These are phyloP conservation scores for Sinodicranocentrus sp. DNA, from an alignment of 2,888 invertebrate species.

Conservation along the genomic window DNA sequence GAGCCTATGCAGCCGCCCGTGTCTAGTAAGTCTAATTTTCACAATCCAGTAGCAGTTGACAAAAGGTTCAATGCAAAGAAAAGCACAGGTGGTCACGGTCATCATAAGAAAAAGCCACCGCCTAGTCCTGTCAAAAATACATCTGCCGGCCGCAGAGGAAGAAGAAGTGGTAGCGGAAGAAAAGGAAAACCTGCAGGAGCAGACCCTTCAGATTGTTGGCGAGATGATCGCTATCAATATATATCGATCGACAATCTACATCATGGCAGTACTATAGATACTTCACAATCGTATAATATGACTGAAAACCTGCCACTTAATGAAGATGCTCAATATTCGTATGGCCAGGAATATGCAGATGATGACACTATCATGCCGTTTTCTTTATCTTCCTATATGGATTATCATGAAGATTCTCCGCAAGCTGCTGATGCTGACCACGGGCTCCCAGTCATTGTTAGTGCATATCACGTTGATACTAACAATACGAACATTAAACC, in stretches of 20 bases:
- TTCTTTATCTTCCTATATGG: constrained; percentile 43
- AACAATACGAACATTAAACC: not conserved
- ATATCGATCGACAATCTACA: constrained; percentile 31
- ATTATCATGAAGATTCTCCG: constrained; percentile 39
- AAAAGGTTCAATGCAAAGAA: constrained; percentile 20
- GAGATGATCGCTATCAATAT: constrained; percentile 65
- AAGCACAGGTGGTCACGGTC: constrained; percentile 29
- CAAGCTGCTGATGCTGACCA: constrained; percentile 22
- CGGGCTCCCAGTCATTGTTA: constrained; percentile 47
- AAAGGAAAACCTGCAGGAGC: constrained; percentile 10
- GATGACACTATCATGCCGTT: constrained; percentile 42
- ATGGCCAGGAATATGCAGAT: constrained; percentile 29
- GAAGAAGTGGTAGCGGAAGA: constrained; percentile 2
- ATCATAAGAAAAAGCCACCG: not conserved
- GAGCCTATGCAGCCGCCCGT: not conserved
- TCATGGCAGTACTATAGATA: not conserved
- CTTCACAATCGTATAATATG: constrained; percentile 30
- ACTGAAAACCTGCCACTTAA: constrained; percentile 25
- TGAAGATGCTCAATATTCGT: not conserved
- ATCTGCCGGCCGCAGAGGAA: constrained; percentile 25
- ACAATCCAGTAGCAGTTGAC: not conserved
- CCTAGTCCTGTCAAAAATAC: not conserved
- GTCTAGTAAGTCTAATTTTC: not conserved
- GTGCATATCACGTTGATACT: constrained; percentile 47
- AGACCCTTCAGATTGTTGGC: constrained; percentile 53